phyloP scores from a whole-genome alignment of 2,113 vertebrate genomes.

The Chascanopsetta lugubris region DNA sequence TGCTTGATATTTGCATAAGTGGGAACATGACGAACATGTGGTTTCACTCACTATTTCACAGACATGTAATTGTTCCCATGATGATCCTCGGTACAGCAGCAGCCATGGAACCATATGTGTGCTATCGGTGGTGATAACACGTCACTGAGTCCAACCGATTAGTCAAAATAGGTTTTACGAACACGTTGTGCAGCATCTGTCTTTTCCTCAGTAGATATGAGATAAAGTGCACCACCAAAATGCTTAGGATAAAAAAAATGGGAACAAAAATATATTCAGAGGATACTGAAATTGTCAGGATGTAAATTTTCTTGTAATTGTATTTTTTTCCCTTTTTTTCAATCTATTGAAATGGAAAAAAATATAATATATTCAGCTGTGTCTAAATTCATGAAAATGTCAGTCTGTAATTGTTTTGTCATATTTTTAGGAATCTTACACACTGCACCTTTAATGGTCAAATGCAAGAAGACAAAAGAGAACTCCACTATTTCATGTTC shows the following conservation, averaged over 20 bases:
- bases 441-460: too few relatives aligned
- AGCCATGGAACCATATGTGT: too few relatives aligned
- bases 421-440: too few relatives aligned
- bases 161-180: neutral
- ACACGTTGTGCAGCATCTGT: neutral
- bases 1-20: neutral
- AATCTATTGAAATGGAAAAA: too few relatives aligned
- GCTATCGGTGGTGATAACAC: neutral
- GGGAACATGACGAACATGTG: neutral
- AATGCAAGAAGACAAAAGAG: too few relatives aligned
- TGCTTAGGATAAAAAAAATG: neutral
- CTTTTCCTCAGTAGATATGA: too few relatives aligned
- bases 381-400: too few relatives aligned
- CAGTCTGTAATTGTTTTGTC: too few relatives aligned
- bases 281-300: too few relatives aligned
- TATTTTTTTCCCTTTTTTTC: neutral
- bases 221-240: neutral
- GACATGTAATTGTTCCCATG: neutral
- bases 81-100: neutral
- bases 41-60: neutral
- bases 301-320: neutral
- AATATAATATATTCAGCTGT: too few relatives aligned
- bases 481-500: neutral
- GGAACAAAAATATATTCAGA: too few relatives aligned
- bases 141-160: neutral